These are phyloP conservation scores for Phyto melanocephala DNA, from an alignment of 2,888 invertebrate genomes.

Conservation along the genomic window DNA sequence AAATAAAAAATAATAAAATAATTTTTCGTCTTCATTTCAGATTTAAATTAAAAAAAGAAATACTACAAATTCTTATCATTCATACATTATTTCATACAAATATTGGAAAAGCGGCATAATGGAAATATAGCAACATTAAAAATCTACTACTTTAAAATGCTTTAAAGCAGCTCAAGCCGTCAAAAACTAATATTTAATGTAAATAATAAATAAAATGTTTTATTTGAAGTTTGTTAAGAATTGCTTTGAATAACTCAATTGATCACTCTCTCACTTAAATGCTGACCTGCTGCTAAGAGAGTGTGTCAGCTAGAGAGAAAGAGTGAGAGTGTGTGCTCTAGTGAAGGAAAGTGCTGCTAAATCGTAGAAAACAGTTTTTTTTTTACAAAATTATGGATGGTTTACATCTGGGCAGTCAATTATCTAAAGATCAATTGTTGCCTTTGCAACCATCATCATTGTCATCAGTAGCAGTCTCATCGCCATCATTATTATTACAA, in stretches of 20 bases:
- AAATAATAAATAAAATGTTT: slow-evolving; percentile 16
- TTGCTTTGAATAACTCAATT: background rate
- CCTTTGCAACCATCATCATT: slow-evolving; percentile 38
- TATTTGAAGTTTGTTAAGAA: background rate
- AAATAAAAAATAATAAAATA: background rate
- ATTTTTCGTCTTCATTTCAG: background rate
- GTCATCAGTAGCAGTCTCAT: slow-evolving; percentile 53
- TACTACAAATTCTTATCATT: background rate
- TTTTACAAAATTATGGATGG: slow-evolving; percentile 67
- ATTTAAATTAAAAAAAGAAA: background rate
- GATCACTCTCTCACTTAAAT: background rate
- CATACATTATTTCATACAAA: background rate
- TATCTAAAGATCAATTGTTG: slow-evolving; percentile 64
- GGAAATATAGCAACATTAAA: background rate
- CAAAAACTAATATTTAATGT: background rate
- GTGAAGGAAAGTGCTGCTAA: background rate
- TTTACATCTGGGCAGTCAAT: slow-evolving; percentile 66
- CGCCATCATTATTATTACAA: slow-evolving; percentile 52
- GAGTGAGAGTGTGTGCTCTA: background rate
- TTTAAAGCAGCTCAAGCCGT: background rate
- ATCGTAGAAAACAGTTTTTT: background rate
- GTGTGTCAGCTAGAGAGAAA: background rate
- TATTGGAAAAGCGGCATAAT: background rate
- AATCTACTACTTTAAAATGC: background rate
- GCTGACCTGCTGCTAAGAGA: background rate